These are phyloP conservation scores for Myotis findleyi DNA, from an alignment of 2,797 vertebrate genomes.

Conservation along the genomic window DNA sequence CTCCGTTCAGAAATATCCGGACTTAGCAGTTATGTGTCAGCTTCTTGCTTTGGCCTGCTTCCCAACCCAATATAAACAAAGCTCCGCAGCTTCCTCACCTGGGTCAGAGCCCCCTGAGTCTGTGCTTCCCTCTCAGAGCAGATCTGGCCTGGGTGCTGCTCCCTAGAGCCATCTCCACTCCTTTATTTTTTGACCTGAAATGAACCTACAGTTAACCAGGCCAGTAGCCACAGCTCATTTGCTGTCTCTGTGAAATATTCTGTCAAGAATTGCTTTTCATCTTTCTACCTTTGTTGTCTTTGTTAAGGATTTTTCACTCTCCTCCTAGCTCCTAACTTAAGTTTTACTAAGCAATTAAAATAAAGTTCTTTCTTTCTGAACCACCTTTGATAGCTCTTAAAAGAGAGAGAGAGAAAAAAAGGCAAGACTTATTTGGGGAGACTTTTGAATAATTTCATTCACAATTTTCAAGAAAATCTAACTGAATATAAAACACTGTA, in stretches of 20 bases:
- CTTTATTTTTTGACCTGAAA: neutral
- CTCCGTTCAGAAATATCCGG: neutral
- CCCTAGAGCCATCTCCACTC: neutral
- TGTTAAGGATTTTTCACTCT: neutral
- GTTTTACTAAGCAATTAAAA: slow-evolving; percentile 36
- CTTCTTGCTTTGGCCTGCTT: neutral
- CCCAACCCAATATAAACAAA: too few relatives aligned
- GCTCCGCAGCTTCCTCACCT: neutral
- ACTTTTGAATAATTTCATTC: slow-evolving; percentile 48
- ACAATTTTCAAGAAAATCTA: slow-evolving; percentile 22
- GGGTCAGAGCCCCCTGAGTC: neutral
- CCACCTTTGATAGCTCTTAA: neutral
- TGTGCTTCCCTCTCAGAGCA: neutral
- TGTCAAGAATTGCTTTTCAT: neutral
- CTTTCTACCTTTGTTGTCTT: neutral
- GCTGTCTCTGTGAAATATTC: neutral
- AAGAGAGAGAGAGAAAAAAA: neutral
- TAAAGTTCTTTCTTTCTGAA: slow-evolving; percentile 11
- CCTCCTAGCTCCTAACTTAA: neutral
- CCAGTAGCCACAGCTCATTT: neutral
- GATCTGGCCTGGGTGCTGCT: neutral
- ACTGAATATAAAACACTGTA: neutral
- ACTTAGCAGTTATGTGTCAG: fast-evolving
- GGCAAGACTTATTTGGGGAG: neutral
- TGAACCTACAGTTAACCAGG: neutral